Percentiles rank a stretch among this genome's conserved stretches.
Conservation (phyloP, 2,113 vertebrate species). For the Mirounga angustirostris region DNA sequence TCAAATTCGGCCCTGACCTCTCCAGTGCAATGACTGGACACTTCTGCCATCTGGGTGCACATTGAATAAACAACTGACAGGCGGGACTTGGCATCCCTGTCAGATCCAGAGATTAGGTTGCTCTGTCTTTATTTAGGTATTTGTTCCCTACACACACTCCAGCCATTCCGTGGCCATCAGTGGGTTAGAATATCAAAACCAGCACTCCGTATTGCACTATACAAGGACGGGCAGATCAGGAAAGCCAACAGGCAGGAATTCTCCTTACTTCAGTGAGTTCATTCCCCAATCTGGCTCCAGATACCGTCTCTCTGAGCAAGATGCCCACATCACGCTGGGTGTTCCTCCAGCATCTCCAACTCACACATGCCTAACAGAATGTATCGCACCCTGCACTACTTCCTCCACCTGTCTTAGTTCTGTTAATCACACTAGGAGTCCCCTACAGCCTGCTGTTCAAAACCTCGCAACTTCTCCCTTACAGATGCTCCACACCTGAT, state of each 20-base stretch:
- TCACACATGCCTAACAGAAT: neutral
- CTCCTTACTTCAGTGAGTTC: neutral
- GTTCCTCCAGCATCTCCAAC: neutral
- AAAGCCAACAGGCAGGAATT: neutral
- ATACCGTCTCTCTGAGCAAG: neutral
- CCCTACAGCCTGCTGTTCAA: neutral
- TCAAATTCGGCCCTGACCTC: neutral
- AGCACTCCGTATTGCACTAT: neutral
- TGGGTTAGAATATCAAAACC: neutral
- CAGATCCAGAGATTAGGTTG: neutral
- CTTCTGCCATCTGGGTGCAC: neutral
- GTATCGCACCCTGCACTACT: neutral
- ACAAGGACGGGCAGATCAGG: neutral
- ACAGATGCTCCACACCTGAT: neutral
- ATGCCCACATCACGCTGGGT: neutral
- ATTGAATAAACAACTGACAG: neutral
- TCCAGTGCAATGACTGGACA: neutral
- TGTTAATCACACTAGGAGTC: slow-evolving; percentile 27
- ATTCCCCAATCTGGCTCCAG: neutral
- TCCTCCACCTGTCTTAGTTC: neutral
- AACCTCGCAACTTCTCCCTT: neutral
- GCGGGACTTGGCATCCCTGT: neutral
- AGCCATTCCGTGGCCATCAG: neutral
- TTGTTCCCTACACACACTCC: neutral
- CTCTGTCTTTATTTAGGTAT: slow-evolving; percentile 31